A percentile compares a stretch with the other conserved stretches of the same genome.
phyloP scores from a whole-genome alignment of 1,140 invertebrate species.

The Leptinotarsa defecta region DNA sequence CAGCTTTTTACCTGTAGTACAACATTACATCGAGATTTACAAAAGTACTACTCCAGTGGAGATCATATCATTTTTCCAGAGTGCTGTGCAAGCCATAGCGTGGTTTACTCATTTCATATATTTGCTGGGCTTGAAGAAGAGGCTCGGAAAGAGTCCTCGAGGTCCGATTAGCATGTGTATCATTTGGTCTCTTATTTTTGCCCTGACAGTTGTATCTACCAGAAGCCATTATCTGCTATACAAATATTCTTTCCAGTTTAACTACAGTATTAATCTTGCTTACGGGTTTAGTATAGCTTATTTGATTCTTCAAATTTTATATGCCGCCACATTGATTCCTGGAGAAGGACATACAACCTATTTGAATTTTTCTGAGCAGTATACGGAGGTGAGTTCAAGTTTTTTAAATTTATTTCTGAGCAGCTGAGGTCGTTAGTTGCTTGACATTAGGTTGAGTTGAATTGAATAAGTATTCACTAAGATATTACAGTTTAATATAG shows the following conservation, averaged over 20 bases:
- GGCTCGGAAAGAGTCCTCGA: slow-evolving; percentile 67
- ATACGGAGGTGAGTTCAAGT: slow-evolving; percentile 41
- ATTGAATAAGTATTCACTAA: no score
- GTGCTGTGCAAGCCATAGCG: slow-evolving; percentile 69
- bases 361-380: slow-evolving; percentile 36
- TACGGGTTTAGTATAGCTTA: slow-evolving; percentile 59
- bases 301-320: slow-evolving; percentile 63
- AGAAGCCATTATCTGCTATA: slow-evolving; percentile 54
- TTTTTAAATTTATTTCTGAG: not conserved
- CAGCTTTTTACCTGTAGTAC: slow-evolving; percentile 67
- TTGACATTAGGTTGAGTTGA: no score
- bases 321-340: slow-evolving; percentile 68
- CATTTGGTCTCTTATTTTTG: slow-evolving; percentile 67
- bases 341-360: slow-evolving; percentile 51
- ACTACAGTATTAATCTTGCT: slow-evolving; percentile 53
- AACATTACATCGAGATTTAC: slow-evolving; percentile 63
- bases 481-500: no score
- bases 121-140: slow-evolving; percentile 68
- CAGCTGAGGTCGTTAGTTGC: no score
- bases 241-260: slow-evolving; percentile 46
- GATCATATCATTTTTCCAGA: slow-evolving; percentile 65
- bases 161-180: slow-evolving; percentile 72
- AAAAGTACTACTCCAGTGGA: slow-evolving; percentile 1
- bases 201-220: slow-evolving; percentile 65
- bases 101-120: slow-evolving; percentile 83